Evolutionary conservation across 2,113 vertebrate genomes (phyloP).

Genomic region (Chloroceryle aenea): DNA sequence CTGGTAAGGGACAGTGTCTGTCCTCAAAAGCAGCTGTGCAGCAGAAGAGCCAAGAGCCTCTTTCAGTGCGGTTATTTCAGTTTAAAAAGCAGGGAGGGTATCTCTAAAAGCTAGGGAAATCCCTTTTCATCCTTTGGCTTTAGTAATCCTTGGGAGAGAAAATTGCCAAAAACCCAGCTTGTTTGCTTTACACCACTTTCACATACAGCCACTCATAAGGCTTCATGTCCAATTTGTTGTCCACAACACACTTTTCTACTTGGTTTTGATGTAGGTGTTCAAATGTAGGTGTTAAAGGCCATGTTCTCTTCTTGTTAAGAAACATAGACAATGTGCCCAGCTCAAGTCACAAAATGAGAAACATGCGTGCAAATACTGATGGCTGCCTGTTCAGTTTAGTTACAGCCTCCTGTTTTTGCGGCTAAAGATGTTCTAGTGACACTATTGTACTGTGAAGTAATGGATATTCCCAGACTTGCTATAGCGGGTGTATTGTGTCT

Average conservation of each 20-base stretch:
- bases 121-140: not conserved
- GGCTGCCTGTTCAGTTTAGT: not conserved
- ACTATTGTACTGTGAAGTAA: not conserved
- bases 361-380: not conserved
- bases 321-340: not conserved
- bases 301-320: not conserved
- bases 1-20: not conserved
- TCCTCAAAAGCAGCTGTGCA: not conserved
- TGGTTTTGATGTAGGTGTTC: not conserved
- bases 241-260: not conserved
- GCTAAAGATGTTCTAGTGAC: not conserved
- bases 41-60: not conserved
- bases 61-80: not conserved
- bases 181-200: not conserved
- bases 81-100: not conserved
- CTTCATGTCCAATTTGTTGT: not conserved
- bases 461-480: not conserved
- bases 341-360: not conserved
- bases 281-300: not conserved
- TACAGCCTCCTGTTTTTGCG: not conserved
- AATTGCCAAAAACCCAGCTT: not conserved
- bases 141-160: not conserved
- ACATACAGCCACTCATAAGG: not conserved
- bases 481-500: not conserved
- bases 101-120: constrained; percentile 3